These are phyloP conservation scores for Tetragonula clypearis DNA, from an alignment of 1,140 invertebrate genomes.

Conservation along the genomic window DNA sequence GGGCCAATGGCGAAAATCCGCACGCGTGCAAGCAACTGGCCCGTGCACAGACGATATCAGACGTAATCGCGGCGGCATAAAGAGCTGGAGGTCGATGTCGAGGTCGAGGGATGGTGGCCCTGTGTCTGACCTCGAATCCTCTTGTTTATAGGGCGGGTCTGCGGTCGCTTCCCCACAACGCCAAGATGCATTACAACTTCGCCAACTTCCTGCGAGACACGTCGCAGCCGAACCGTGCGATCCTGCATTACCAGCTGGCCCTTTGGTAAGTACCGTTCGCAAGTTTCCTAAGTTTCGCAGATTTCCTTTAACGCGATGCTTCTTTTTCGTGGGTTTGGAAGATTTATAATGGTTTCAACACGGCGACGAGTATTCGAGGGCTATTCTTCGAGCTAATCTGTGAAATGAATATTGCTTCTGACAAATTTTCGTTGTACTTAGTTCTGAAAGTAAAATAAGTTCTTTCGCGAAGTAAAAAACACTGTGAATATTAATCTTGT, in stretches of 20 bases:
- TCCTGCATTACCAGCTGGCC: constrained; percentile 90
- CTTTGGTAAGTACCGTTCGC: constrained; percentile 86
- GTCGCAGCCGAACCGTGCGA: constrained; percentile 86
- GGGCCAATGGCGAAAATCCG: constrained; percentile 59
- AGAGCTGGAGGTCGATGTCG: constrained; percentile 14
- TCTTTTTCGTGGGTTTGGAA: too few relatives aligned
- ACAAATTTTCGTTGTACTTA: too few relatives aligned
- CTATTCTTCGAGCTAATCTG: too few relatives aligned
- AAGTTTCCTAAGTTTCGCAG: not conserved
- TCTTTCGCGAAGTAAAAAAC: too few relatives aligned
- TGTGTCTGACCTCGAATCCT: constrained; percentile 55
- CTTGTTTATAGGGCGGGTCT: constrained; percentile 88
- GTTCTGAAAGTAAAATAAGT: too few relatives aligned
- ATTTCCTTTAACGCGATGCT: not conserved
- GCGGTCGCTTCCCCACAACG: constrained; percentile 90
- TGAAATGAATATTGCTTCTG: too few relatives aligned
- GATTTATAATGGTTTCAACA: too few relatives aligned
- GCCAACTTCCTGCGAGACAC: constrained; percentile 92
- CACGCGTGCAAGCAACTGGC: constrained; percentile 29
- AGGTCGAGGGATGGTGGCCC: not conserved
- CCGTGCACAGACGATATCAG: constrained; percentile 17
- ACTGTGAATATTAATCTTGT: too few relatives aligned
- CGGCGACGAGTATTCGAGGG: too few relatives aligned
- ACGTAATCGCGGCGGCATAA: constrained; percentile 10
- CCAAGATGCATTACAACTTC: constrained; percentile 96